These are phyloP conservation scores for Cephonodes hylas DNA, from an alignment of 2,888 invertebrate genomes.

Conservation along the genomic window DNA sequence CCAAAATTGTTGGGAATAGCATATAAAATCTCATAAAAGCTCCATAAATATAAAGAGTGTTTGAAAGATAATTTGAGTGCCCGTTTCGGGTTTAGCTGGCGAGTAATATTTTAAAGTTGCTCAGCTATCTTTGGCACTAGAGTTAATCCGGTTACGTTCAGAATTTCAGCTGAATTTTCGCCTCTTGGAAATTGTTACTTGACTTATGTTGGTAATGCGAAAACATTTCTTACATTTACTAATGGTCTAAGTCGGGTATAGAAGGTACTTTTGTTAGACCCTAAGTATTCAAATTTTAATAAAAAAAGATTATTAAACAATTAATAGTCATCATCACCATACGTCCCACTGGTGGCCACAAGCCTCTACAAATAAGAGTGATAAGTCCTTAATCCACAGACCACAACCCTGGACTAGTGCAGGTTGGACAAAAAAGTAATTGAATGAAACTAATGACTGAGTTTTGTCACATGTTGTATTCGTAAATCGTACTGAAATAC, in stretches of 20 bases:
- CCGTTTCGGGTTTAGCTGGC: neutral
- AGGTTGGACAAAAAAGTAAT: no score
- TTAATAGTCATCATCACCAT: no score
- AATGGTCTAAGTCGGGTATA: neutral
- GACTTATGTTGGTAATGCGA: neutral
- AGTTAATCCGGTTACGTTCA: neutral
- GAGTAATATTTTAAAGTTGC: neutral
- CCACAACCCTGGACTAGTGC: no score
- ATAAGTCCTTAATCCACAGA: no score
- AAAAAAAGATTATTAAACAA: no score
- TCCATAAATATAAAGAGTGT: conserved; percentile 14
- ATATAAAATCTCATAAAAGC: neutral
- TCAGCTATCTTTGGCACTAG: neutral
- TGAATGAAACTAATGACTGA: no score
- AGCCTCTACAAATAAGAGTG: no score
- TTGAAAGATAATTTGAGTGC: conserved; percentile 3
- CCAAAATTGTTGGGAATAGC: neutral
- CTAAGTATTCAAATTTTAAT: neutral
- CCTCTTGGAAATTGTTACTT: neutral
- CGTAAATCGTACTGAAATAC: no score
- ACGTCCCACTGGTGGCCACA: no score
- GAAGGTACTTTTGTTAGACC: neutral
- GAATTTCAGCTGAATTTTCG: neutral
- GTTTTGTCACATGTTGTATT: no score
- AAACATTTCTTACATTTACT: neutral